Conservation (phyloP, 2,888 invertebrate species). For the Ennomos erosarius region DNA sequence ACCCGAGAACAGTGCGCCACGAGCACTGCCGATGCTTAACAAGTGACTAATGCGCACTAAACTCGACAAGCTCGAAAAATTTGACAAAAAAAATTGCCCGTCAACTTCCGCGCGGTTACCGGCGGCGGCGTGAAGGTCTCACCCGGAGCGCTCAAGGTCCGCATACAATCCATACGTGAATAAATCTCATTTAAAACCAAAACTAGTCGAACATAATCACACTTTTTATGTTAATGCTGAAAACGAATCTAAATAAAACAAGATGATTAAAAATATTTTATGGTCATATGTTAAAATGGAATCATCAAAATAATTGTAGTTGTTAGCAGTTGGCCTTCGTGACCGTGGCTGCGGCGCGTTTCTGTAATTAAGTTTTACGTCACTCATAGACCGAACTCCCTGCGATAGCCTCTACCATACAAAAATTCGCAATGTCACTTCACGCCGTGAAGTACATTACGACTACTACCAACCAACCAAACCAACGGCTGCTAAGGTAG, state of each 20-base stretch:
- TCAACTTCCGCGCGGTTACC: slow-evolving; percentile 84
- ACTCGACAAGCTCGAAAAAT: slow-evolving; percentile 74
- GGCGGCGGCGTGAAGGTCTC: slow-evolving; percentile 81
- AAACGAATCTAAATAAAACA: slow-evolving; percentile 66
- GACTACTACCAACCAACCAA: slow-evolving; percentile 21
- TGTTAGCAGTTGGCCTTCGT: slow-evolving; percentile 76
- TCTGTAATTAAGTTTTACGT: slow-evolving; percentile 84
- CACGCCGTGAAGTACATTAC: slow-evolving; percentile 22
- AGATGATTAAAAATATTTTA: slow-evolving; percentile 69
- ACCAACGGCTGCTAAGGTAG: slow-evolving; percentile 9
- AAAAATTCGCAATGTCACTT: slow-evolving; percentile 74
- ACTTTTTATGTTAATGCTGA: slow-evolving; percentile 65
- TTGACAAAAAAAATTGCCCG: slow-evolving; percentile 80
- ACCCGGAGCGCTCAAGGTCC: slow-evolving; percentile 81
- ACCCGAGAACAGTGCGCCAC: slow-evolving; percentile 68
- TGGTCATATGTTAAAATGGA: slow-evolving; percentile 65
- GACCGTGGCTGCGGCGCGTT: slow-evolving; percentile 71
- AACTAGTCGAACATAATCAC: slow-evolving; percentile 69
- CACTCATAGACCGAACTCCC: slow-evolving; percentile 79
- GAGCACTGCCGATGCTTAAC: slow-evolving; percentile 69
- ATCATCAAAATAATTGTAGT: slow-evolving; percentile 77
- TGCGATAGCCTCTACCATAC: slow-evolving; percentile 75
- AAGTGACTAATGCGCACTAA: slow-evolving; percentile 80
- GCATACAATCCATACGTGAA: slow-evolving; percentile 81
- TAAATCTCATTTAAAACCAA: slow-evolving; percentile 79